These are phyloP conservation scores for Macrosoma leucophasiata DNA, from an alignment of 2,888 invertebrate species.

Conservation along the genomic window DNA sequence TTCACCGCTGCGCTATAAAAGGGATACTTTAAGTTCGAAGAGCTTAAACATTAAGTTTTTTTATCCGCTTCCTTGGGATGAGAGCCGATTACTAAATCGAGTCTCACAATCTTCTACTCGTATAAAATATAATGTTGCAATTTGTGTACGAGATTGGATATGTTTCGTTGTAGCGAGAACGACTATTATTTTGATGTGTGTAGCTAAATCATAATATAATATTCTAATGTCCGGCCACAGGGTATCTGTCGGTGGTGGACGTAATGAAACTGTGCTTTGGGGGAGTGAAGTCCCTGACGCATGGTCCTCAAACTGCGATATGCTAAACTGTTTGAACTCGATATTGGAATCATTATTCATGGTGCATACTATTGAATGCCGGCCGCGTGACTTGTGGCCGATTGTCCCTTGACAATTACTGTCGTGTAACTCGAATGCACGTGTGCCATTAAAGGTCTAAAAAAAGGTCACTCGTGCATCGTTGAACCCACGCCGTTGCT, in stretches of 20 bases:
- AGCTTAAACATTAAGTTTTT: conserved; percentile 35
- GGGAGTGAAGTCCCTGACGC: conserved; percentile 4
- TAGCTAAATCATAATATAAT: neutral
- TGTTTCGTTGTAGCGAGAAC: conserved; percentile 8
- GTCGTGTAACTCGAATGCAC: conserved; percentile 58
- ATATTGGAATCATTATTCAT: conserved; percentile 56
- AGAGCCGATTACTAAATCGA: conserved; percentile 30
- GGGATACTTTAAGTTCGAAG: conserved; percentile 33
- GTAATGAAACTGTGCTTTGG: conserved; percentile 8
- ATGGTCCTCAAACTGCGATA: conserved; percentile 4
- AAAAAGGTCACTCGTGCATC: conserved; percentile 58
- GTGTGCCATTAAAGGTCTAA: conserved; percentile 50
- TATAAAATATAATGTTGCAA: conserved; percentile 12
- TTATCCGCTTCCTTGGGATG: conserved; percentile 33
- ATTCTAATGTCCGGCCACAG: too few species aligned
- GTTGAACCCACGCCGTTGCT: conserved; percentile 36
- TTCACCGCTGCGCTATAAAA: conserved; percentile 35
- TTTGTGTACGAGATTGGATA: conserved; percentile 6
- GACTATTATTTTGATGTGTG: conserved; percentile 1
- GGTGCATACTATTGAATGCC: conserved; percentile 43
- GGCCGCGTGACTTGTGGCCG: conserved; percentile 59
- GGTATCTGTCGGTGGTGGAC: too few species aligned
- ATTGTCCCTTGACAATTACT: conserved; percentile 55
- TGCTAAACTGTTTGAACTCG: conserved; percentile 25
- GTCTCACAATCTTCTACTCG: conserved; percentile 21